phyloP scores from a whole-genome alignment of 1,140 invertebrate species.

The Eubasilissa regina region DNA sequence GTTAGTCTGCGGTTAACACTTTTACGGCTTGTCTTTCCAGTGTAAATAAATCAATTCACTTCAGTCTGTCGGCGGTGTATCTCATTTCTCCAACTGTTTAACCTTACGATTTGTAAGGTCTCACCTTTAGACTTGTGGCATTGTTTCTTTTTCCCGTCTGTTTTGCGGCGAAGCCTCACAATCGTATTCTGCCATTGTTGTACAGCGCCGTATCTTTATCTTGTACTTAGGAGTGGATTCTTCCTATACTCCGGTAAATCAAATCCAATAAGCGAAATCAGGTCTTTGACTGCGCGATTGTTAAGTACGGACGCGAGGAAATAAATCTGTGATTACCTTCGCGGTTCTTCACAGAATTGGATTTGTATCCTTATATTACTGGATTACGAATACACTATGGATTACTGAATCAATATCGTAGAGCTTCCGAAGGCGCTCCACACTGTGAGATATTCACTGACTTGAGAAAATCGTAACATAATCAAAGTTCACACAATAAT shows the following conservation, averaged over 20 bases:
- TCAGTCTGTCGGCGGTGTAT: slow-evolving; percentile 39
- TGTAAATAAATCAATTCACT: slow-evolving; percentile 21
- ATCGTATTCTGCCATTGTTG: slow-evolving; percentile 26
- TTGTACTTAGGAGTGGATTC: slow-evolving; percentile 22
- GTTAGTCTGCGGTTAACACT: slow-evolving; percentile 42
- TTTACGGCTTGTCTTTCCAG: slow-evolving; percentile 25
- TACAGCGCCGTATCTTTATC: slow-evolving; percentile 22
- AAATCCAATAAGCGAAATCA: slow-evolving; percentile 49
- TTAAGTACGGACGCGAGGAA: slow-evolving; percentile 17
- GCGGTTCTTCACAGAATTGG: slow-evolving; percentile 41
- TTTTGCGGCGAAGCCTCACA: slow-evolving; percentile 58
- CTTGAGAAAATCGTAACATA: neutral
- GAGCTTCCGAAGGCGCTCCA: slow-evolving; percentile 38
- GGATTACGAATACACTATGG: slow-evolving; percentile 42
- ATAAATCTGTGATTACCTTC: slow-evolving; percentile 46
- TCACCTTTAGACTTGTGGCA: slow-evolving; percentile 56
- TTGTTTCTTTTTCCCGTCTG: slow-evolving; percentile 55
- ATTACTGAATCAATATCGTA: slow-evolving; percentile 31
- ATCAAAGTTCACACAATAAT: too few species aligned
- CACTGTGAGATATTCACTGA: neutral
- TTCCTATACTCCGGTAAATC: slow-evolving; percentile 29
- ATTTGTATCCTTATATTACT: slow-evolving; percentile 44
- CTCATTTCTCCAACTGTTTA: slow-evolving; percentile 60
- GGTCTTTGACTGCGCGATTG: slow-evolving; percentile 22
- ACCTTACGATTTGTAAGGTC: slow-evolving; percentile 61